These are phyloP conservation scores for Helicolenus hilgendorfi DNA, from an alignment of 2,797 vertebrate genomes.

Conservation along the genomic window DNA sequence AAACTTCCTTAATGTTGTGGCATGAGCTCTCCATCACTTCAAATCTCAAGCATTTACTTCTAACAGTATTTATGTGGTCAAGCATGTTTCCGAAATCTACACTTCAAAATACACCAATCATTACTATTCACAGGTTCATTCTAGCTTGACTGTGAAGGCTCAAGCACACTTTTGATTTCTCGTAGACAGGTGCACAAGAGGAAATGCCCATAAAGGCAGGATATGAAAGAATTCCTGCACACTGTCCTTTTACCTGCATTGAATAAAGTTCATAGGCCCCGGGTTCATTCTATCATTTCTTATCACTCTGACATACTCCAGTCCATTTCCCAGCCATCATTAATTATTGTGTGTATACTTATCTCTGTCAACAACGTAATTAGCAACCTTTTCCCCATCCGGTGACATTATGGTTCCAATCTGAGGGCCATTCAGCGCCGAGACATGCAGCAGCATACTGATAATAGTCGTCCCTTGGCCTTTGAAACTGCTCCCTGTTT, in stretches of 20 bases:
- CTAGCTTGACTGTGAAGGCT: background rate
- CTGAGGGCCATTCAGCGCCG: slow-evolving; percentile 47
- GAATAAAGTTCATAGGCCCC: no score
- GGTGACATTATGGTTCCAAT: slow-evolving; percentile 55
- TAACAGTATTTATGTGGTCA: background rate
- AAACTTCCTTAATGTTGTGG: no score
- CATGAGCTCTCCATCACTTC: background rate
- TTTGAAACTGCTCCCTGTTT: slow-evolving; percentile 57
- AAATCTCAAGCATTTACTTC: background rate
- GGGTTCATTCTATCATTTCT: background rate
- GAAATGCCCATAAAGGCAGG: background rate
- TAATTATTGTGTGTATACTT: slow-evolving; percentile 43
- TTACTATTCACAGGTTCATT: background rate
- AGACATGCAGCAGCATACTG: slow-evolving; percentile 41
- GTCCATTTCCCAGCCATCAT: slow-evolving; percentile 38
- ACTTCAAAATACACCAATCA: background rate
- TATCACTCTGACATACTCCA: slow-evolving; percentile 5
- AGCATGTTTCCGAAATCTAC: background rate
- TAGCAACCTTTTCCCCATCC: slow-evolving; percentile 59
- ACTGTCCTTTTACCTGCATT: background rate
- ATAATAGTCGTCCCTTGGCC: slow-evolving; percentile 51
- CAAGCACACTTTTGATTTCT: background rate
- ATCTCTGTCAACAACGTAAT: slow-evolving; percentile 68
- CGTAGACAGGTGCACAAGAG: background rate
- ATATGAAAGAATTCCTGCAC: no score